Evolutionary conservation across 2,113 vertebrate species (phyloP).

Genomic region (Pholis gunnellus): DNA sequence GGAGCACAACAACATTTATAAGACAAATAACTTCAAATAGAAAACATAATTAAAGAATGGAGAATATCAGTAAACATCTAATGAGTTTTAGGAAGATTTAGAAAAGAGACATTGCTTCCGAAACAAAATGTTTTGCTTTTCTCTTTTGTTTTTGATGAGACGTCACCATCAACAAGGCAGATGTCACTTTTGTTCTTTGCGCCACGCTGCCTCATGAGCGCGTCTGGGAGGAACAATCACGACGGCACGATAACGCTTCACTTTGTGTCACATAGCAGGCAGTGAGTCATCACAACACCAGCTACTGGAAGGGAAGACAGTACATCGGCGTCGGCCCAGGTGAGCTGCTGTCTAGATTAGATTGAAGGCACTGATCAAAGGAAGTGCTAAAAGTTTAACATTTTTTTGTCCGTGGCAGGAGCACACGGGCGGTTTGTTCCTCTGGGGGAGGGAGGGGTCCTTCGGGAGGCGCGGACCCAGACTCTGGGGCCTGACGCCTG

Average conservation of each 20-base stretch:
- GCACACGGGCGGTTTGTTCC: slow-evolving; percentile 90
- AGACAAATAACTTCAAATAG: background rate
- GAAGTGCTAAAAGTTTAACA: background rate
- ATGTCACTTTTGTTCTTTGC: background rate
- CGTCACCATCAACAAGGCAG: background rate
- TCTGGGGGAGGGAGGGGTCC: slow-evolving; percentile 64
- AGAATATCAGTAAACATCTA: background rate
- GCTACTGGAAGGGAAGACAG: slow-evolving; percentile 91
- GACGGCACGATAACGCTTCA: background rate
- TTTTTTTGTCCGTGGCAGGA: slow-evolving; percentile 78
- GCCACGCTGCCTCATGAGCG: background rate
- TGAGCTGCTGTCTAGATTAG: slow-evolving; percentile 54
- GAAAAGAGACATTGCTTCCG: background rate
- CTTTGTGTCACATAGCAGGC: slow-evolving; percentile 83
- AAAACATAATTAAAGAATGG: background rate
- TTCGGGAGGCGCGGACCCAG: slow-evolving; percentile 92
- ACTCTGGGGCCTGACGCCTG: slow-evolving; percentile 90
- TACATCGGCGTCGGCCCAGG: slow-evolving; percentile 95
- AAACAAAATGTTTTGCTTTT: background rate
- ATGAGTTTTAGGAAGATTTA: background rate
- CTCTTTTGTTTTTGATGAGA: background rate
- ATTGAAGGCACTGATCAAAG: background rate
- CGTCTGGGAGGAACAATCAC: background rate
- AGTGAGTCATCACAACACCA: slow-evolving; percentile 90
- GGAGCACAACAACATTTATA: background rate